Evolutionary conservation across 2,888 invertebrate species (phyloP).

Genomic region (Epinotia demarniana): DNA sequence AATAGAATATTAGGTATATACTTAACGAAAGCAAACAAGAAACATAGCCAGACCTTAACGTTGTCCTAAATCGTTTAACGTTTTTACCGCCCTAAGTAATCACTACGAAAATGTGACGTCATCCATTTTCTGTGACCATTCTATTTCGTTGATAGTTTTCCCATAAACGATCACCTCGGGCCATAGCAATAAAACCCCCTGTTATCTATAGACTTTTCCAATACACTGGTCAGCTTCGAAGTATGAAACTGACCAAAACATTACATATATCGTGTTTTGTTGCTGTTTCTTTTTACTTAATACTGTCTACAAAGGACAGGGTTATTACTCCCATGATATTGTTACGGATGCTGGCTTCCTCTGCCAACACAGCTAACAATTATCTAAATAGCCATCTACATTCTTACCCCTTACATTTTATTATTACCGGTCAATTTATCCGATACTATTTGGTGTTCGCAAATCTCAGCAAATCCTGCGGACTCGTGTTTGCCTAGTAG

Average conservation of each 20-base stretch:
- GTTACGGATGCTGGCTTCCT: constrained; percentile 49
- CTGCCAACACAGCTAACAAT: constrained; percentile 80
- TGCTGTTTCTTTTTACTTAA: constrained; percentile 32
- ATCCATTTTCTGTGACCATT: constrained; percentile 67
- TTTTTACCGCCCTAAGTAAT: constrained; percentile 37
- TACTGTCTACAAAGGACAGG: constrained; percentile 29
- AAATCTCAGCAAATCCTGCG: constrained; percentile 75
- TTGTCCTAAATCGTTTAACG: constrained; percentile 34
- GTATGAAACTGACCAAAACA: constrained; percentile 7
- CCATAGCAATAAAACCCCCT: constrained; percentile 74
- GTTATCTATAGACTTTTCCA: constrained; percentile 78
- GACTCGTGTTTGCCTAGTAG: constrained; percentile 76
- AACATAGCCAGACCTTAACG: not conserved
- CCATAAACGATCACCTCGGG: constrained; percentile 80
- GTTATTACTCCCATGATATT: constrained; percentile 12
- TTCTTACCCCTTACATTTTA: constrained; percentile 85
- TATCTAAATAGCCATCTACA: constrained; percentile 86
- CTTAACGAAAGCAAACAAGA: not conserved
- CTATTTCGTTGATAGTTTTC: constrained; percentile 77
- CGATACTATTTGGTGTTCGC: constrained; percentile 70
- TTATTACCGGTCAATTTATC: constrained; percentile 85
- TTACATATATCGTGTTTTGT: constrained; percentile 16
- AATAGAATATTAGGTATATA: too few species aligned
- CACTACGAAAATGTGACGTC: constrained; percentile 66
- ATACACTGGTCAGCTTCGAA: constrained; percentile 70